Percentiles rank a stretch among this genome's conserved stretches.
Evolutionary conservation across 2,888 invertebrate genomes (phyloP).

Genomic region (Pachydiplax longipennis): DNA sequence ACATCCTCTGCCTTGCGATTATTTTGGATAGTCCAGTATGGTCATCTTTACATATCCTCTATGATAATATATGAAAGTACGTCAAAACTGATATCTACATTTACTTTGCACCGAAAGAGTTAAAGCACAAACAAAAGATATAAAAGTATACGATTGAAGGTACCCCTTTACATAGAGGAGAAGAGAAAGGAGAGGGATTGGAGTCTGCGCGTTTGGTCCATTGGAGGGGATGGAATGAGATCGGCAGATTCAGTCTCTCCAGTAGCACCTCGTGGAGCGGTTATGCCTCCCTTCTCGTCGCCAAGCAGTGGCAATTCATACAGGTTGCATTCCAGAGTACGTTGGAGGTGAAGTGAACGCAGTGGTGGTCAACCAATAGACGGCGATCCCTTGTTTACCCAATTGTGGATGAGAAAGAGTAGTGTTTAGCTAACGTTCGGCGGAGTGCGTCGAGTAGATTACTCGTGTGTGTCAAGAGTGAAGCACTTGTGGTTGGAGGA

Average conservation of each 20-base stretch:
- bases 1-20: too few species aligned
- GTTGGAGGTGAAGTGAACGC: background rate
- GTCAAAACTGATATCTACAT: too few species aligned
- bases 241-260: background rate
- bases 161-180: too few species aligned
- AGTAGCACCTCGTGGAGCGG: background rate
- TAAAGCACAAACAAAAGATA: too few species aligned
- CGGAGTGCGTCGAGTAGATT: background rate
- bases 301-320: conserved; percentile 7
- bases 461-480: background rate
- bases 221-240: background rate
- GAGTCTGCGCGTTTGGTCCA: background rate
- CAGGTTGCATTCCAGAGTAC: conserved; percentile 7
- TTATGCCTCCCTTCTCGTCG: background rate
- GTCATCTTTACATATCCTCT: too few species aligned
- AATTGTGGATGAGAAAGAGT: background rate
- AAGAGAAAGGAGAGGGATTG: too few species aligned
- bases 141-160: too few species aligned
- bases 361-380: background rate
- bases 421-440: background rate
- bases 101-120: too few species aligned
- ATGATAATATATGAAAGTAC: too few species aligned
- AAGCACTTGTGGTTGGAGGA: background rate
- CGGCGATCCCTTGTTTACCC: background rate
- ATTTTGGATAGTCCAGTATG: too few species aligned